Percentiles rank a stretch among this genome's conserved stretches.
Evolutionary conservation across 2,797 vertebrate species (phyloP).

Genomic region (Malurus splendens): DNA sequence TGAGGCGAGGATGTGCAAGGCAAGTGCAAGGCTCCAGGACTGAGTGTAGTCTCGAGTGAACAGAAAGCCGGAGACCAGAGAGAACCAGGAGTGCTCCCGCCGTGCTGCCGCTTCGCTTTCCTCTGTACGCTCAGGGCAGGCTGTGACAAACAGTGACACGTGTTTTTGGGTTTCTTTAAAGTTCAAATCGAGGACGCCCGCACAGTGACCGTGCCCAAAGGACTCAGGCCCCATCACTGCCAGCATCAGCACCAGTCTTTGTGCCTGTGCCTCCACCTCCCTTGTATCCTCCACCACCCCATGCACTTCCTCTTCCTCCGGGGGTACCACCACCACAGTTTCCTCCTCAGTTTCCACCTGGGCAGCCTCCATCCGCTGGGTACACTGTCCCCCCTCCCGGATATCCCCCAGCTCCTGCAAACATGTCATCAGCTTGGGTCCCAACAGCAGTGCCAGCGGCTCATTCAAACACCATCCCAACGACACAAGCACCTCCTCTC

Average conservation of each 20-base stretch:
- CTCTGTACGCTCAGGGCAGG: conserved; percentile 1
- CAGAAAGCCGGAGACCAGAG: neutral
- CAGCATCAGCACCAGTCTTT: conserved; percentile 77
- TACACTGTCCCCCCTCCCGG: conserved; percentile 85
- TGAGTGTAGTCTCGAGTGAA: neutral
- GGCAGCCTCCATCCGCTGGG: conserved; percentile 81
- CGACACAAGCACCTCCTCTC: conserved; percentile 79
- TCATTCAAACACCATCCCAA: conserved; percentile 77
- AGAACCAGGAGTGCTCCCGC: neutral
- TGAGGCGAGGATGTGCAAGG: neutral
- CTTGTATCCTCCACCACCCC: conserved; percentile 77
- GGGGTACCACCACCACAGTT: conserved; percentile 82
- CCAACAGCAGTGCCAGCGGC: conserved; percentile 83
- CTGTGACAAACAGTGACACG: conserved; percentile 49
- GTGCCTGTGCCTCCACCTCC: conserved; percentile 78
- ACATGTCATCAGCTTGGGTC: conserved; percentile 85
- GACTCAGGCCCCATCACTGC: conserved; percentile 73
- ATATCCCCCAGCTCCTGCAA: conserved; percentile 83
- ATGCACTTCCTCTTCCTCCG: conserved; percentile 79
- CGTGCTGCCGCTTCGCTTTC: neutral
- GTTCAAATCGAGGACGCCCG: conserved; percentile 76
- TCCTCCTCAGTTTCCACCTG: conserved; percentile 79
- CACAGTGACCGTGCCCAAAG: conserved; percentile 75
- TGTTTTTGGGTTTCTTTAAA: conserved; percentile 70
- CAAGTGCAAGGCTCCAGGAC: neutral